Percentiles rank a stretch among this genome's conserved stretches.
phyloP scores from a whole-genome alignment of 1,140 invertebrate genomes.

The Bathynomus jamesi region DNA sequence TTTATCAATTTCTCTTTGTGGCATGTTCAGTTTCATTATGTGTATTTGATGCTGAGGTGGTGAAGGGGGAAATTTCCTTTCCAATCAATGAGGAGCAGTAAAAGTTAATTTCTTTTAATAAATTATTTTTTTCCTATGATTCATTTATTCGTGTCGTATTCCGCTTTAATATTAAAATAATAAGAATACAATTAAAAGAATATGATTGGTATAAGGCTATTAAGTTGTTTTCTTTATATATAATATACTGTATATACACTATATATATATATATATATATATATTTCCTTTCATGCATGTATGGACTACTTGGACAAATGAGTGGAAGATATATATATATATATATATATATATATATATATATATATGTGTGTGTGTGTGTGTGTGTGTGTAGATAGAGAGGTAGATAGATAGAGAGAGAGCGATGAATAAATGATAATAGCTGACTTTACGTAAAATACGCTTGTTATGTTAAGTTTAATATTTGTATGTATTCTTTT shows the following conservation, averaged over 20 bases:
- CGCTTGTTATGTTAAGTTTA: too few species aligned
- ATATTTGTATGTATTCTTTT: too few species aligned
- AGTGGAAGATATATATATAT: too few species aligned
- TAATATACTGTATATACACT: neutral
- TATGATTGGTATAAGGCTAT: too few species aligned
- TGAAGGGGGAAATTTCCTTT: neutral
- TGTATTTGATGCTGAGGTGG: too few species aligned
- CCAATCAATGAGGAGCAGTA: too few species aligned
- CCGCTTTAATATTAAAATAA: too few species aligned
- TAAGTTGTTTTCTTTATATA: neutral
- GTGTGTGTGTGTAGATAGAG: neutral
- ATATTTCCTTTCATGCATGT: neutral
- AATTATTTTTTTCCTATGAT: too few species aligned
- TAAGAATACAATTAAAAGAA: neutral
- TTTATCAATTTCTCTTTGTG: neutral
- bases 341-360: conserved; percentile 13
- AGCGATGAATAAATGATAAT: conserved; percentile 2
- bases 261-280: conserved; percentile 9
- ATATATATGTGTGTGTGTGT: conserved; percentile 6
- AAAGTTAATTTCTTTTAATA: neutral
- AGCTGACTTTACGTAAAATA: too few species aligned
- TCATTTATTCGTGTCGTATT: too few species aligned
- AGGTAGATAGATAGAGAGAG: conserved; percentile 1
- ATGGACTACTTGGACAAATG: too few species aligned
- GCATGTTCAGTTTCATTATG: too few species aligned